Percentiles rank a stretch among this genome's conserved stretches.
phyloP scores from a whole-genome alignment of 1,140 invertebrate genomes.

The Chlorops oryzae region DNA sequence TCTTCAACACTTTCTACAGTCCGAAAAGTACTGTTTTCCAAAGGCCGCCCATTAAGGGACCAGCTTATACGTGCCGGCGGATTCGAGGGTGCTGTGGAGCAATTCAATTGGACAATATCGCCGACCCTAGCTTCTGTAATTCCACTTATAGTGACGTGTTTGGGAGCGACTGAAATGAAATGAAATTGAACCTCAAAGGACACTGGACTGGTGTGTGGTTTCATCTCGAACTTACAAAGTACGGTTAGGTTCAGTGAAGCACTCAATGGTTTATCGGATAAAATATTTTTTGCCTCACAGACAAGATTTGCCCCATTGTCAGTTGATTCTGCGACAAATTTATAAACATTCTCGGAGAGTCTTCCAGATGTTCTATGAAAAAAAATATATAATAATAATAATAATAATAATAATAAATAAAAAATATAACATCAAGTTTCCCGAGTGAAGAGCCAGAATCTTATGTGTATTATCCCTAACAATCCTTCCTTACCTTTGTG shows the following conservation, averaged over 20 bases:
- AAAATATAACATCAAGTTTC: background rate
- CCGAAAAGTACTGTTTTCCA: slow-evolving; percentile 59
- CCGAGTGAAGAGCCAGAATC: background rate
- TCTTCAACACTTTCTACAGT: slow-evolving; percentile 60
- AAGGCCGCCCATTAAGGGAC: slow-evolving; percentile 70
- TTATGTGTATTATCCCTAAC: slow-evolving; percentile 53
- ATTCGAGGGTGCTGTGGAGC: slow-evolving; percentile 84
- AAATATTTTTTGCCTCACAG: slow-evolving; percentile 86
- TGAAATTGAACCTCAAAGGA: slow-evolving; percentile 5
- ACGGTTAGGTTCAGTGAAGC: slow-evolving; percentile 82
- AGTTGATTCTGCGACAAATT: slow-evolving; percentile 76
- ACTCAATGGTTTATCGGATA: slow-evolving; percentile 73
- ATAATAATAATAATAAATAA: slow-evolving; percentile 1
- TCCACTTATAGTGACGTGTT: slow-evolving; percentile 76
- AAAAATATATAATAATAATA: background rate
- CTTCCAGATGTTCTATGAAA: slow-evolving; percentile 58
- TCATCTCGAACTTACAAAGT: slow-evolving; percentile 80
- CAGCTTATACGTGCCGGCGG: slow-evolving; percentile 86
- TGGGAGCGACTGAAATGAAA: slow-evolving; percentile 68
- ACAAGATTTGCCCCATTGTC: slow-evolving; percentile 90
- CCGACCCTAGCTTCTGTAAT: slow-evolving; percentile 78
- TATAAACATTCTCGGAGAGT: slow-evolving; percentile 77
- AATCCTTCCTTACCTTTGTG: slow-evolving; percentile 51
- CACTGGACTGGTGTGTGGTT: background rate
- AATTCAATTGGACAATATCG: slow-evolving; percentile 76